Evolutionary conservation across 2,888 invertebrate species (phyloP).

Genomic region (Ecliptopera silaceata): DNA sequence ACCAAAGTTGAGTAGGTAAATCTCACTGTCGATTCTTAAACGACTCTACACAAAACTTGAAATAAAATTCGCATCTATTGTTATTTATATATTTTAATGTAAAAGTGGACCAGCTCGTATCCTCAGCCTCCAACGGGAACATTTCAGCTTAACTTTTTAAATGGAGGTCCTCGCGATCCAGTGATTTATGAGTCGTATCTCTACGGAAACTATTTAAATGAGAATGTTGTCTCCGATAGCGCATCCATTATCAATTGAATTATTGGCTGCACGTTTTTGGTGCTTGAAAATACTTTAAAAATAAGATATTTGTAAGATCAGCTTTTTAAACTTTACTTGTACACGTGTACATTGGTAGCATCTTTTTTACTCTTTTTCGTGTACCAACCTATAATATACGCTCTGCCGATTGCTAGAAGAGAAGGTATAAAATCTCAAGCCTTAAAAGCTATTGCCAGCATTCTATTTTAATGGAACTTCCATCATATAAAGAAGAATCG

Average conservation of each 20-base stretch:
- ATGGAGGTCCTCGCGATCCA: constrained; percentile 46
- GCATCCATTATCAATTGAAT: constrained; percentile 57
- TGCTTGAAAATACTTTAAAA: constrained; percentile 13
- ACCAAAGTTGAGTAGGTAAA: too few relatives aligned
- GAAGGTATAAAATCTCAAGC: too few relatives aligned
- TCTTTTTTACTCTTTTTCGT: too few relatives aligned
- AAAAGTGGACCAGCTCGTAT: constrained; percentile 6
- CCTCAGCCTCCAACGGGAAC: constrained; percentile 35
- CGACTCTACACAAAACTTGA: too few relatives aligned
- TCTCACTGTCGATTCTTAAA: too few relatives aligned
- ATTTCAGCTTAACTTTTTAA: constrained; percentile 64
- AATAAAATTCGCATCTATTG: too few relatives aligned
- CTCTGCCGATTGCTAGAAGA: too few relatives aligned
- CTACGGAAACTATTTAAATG: constrained; percentile 71
- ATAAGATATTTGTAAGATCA: not conserved
- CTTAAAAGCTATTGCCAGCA: not conserved
- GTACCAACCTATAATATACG: too few relatives aligned
- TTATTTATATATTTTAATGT: too few relatives aligned
- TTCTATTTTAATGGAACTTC: constrained; percentile 7
- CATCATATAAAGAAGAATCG: not conserved
- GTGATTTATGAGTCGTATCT: constrained; percentile 57
- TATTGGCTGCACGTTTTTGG: constrained; percentile 40
- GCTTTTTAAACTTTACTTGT: not conserved
- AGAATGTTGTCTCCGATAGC: constrained; percentile 65
- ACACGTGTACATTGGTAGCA: too few relatives aligned